Conservation (phyloP, 2,888 invertebrate species). For the Noctua janthina region DNA sequence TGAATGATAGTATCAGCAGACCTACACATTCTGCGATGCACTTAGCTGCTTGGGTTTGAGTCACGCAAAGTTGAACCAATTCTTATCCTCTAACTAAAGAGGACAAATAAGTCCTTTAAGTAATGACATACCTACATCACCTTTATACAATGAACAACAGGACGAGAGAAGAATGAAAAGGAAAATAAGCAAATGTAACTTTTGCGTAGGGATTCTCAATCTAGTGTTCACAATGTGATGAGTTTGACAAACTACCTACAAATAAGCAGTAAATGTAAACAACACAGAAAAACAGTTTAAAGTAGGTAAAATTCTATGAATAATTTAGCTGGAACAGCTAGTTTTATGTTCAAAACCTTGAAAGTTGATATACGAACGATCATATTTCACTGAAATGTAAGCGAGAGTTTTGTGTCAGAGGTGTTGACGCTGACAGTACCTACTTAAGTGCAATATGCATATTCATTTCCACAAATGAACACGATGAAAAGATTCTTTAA, state of each 20-base stretch:
- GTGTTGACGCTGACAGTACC: slow-evolving; percentile 25
- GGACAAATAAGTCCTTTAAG: background rate
- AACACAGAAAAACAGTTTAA: slow-evolving; percentile 18
- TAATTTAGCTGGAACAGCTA: slow-evolving; percentile 27
- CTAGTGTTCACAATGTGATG: slow-evolving; percentile 1
- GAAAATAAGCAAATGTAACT: background rate
- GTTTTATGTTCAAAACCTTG: slow-evolving; percentile 26
- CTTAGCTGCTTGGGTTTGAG: background rate
- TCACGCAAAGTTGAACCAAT: background rate
- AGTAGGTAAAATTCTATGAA: slow-evolving; percentile 30
- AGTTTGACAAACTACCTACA: slow-evolving; percentile 4
- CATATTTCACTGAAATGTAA: slow-evolving; percentile 15
- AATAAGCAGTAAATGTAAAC: background rate
- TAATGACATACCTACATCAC: background rate
- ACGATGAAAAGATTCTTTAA: slow-evolving; percentile 72
- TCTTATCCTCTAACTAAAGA: background rate
- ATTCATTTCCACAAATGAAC: slow-evolving; percentile 58
- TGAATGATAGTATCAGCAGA: slow-evolving; percentile 18
- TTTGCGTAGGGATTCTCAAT: background rate
- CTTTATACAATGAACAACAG: background rate
- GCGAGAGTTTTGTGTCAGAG: slow-evolving; percentile 21
- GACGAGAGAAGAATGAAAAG: background rate
- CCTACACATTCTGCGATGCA: background rate
- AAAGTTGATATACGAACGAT: slow-evolving; percentile 25
- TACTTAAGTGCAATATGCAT: slow-evolving; percentile 46